These are phyloP conservation scores for Poeciliopsis retropinna DNA, from an alignment of 2,113 vertebrate species.

Conservation along the genomic window DNA sequence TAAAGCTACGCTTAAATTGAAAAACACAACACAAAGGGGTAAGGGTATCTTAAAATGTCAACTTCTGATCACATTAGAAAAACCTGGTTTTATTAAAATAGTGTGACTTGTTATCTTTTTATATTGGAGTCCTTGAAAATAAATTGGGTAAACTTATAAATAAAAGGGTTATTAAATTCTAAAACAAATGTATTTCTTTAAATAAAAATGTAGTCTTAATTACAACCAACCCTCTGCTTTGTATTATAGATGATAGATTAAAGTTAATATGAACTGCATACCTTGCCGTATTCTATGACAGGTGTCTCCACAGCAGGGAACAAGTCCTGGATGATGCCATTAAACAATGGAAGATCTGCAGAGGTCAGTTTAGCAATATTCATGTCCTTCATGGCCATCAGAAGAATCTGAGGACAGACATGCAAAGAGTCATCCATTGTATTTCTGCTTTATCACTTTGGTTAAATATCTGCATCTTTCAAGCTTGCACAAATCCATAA, in stretches of 20 bases:
- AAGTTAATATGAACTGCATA: slow-evolving; percentile 30
- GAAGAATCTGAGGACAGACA: slow-evolving; percentile 78
- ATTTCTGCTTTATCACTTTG: neutral
- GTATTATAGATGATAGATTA: neutral
- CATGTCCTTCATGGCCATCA: slow-evolving; percentile 92
- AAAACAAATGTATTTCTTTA: no score
- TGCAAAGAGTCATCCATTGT: neutral
- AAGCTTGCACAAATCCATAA: neutral
- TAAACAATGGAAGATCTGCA: slow-evolving; percentile 85
- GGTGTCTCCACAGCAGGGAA: slow-evolving; percentile 85
- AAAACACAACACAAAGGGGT: no score
- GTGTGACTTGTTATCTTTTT: no score
- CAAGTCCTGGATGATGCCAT: slow-evolving; percentile 86
- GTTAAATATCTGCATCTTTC: neutral
- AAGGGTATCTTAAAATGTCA: no score
- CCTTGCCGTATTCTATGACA: slow-evolving; percentile 82
- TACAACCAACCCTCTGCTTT: neutral
- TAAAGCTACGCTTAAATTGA: no score
- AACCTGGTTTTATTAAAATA: no score
- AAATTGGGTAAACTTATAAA: no score
- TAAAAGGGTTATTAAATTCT: no score
- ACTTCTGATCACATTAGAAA: no score
- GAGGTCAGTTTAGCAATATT: slow-evolving; percentile 87
- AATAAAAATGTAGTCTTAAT: neutral
- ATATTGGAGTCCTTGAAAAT: no score